These are phyloP conservation scores for Paramisgurnus dabryanus DNA, from an alignment of 2,113 vertebrate genomes.

Conservation along the genomic window DNA sequence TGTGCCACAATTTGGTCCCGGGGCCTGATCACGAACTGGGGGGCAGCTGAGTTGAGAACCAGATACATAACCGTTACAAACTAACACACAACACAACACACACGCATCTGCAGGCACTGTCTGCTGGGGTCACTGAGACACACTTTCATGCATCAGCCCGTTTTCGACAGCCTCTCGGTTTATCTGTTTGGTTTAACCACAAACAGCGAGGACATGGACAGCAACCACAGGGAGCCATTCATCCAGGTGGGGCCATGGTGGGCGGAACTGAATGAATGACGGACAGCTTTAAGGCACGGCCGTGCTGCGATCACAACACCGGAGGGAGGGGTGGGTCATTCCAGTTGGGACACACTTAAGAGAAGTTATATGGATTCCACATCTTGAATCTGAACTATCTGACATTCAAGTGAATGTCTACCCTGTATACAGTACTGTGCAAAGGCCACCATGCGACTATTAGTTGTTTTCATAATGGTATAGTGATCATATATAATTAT, in stretches of 20 bases:
- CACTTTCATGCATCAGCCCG: constrained; percentile 52
- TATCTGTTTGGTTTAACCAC: constrained; percentile 30
- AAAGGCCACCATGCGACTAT: no score
- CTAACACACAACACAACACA: not conserved
- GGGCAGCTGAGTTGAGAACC: constrained; percentile 81
- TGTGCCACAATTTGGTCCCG: constrained; percentile 97
- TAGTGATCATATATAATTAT: no score
- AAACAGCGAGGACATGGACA: constrained; percentile 51
- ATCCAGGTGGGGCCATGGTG: constrained; percentile 62
- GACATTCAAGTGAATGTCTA: no score
- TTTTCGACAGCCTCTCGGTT: constrained; percentile 17
- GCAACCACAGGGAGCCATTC: constrained; percentile 71
- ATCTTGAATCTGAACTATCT: not conserved
- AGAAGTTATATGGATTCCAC: not conserved
- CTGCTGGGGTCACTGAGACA: constrained; percentile 15
- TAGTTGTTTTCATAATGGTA: no score
- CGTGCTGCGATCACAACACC: constrained; percentile 38
- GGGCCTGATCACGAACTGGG: constrained; percentile 96
- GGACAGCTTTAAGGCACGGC: constrained; percentile 49
- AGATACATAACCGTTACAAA: constrained; percentile 16
- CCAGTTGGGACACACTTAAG: constrained; percentile 14
- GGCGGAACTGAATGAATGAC: constrained; percentile 73
- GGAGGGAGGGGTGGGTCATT: constrained; percentile 38
- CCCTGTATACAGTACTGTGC: no score
- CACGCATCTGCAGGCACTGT: constrained; percentile 46